Evolutionary conservation across 2,113 vertebrate species (phyloP).

Genomic region (Pterophyllum scalare): DNA sequence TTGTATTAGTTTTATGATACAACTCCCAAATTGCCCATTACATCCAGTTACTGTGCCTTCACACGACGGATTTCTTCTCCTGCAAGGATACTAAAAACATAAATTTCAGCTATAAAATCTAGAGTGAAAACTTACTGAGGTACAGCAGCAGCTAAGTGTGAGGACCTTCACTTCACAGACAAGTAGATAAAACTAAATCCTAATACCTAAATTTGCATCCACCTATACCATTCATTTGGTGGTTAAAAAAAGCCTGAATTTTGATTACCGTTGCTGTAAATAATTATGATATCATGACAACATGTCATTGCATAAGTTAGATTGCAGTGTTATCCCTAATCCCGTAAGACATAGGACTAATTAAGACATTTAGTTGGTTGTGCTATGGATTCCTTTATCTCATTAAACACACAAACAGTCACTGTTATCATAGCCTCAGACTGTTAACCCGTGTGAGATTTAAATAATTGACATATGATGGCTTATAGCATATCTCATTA

Average conservation of each 20-base stretch:
- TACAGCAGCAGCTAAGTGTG: not conserved
- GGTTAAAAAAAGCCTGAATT: not conserved
- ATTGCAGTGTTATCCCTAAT: conserved; percentile 18
- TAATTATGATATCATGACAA: conserved; percentile 28
- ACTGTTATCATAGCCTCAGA: conserved; percentile 25
- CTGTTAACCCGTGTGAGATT: conserved; percentile 52
- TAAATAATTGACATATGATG: conserved; percentile 58
- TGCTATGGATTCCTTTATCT: conserved; percentile 33
- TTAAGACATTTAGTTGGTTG: conserved; percentile 44
- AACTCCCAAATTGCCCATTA: not conserved
- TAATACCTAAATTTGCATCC: not conserved
- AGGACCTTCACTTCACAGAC: not conserved
- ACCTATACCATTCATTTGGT: not conserved
- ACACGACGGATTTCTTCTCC: not conserved
- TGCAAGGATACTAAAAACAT: not conserved
- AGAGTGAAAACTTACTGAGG: not conserved
- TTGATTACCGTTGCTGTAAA: conserved; percentile 4
- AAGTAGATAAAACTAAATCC: not conserved
- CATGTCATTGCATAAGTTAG: conserved; percentile 12
- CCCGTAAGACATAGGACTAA: conserved; percentile 37
- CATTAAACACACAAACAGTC: conserved; percentile 52
- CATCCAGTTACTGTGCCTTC: not conserved
- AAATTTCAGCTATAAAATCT: not conserved
- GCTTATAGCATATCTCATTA: conserved; percentile 63
- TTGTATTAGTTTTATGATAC: too few relatives aligned